These are phyloP conservation scores for Eupsilia transversa DNA, from an alignment of 2,888 invertebrate species.

Conservation along the genomic window DNA sequence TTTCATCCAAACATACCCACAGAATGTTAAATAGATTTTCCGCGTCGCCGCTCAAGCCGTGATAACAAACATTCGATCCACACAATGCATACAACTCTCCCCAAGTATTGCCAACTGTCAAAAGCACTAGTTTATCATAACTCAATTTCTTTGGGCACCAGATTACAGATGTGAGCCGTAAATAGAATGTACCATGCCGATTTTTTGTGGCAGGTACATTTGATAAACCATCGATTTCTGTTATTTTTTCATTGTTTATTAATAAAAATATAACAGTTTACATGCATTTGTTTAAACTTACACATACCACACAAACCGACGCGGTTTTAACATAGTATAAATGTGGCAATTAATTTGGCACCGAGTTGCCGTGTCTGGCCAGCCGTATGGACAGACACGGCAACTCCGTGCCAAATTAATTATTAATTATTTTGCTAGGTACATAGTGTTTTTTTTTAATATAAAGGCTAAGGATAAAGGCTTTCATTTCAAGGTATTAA, in stretches of 20 bases:
- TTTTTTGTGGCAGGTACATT: slow-evolving; percentile 7
- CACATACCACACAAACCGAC: too few species aligned
- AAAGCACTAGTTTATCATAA: slow-evolving; percentile 72
- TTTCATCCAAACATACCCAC: slow-evolving; percentile 24
- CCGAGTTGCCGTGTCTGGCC: too few species aligned
- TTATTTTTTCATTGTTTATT: too few species aligned
- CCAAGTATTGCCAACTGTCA: slow-evolving; percentile 72
- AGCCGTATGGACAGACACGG: too few species aligned
- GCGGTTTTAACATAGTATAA: too few species aligned
- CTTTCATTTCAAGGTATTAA: neutral
- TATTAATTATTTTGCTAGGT: too few species aligned
- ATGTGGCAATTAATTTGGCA: too few species aligned
- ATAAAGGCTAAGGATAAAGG: too few species aligned
- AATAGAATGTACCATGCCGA: slow-evolving; percentile 28
- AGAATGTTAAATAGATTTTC: slow-evolving; percentile 45
- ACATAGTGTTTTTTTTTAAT: too few species aligned
- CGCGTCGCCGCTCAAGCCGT: slow-evolving; percentile 28
- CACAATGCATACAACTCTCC: slow-evolving; percentile 57
- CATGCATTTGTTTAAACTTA: too few species aligned
- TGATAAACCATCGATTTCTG: neutral
- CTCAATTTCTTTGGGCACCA: slow-evolving; percentile 73
- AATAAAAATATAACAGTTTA: too few species aligned
- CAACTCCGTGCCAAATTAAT: too few species aligned
- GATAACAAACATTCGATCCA: slow-evolving; percentile 50
- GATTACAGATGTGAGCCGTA: slow-evolving; percentile 57